Evolutionary conservation across 1,140 invertebrate genomes (phyloP).

Genomic region (Drosophila kanapiae): DNA sequence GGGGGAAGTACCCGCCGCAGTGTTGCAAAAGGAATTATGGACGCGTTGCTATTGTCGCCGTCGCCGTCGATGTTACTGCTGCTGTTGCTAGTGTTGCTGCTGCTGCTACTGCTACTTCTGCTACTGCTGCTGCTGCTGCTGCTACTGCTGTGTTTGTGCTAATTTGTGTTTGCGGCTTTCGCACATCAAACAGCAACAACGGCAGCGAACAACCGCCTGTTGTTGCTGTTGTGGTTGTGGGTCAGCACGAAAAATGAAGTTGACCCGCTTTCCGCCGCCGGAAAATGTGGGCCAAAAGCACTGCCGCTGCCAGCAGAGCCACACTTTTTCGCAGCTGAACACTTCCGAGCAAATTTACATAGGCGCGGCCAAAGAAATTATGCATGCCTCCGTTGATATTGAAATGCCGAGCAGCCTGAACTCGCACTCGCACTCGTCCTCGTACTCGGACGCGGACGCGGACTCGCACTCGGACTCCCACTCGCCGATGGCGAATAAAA

Average conservation of each 20-base stretch:
- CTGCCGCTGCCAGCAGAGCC: slow-evolving; percentile 18
- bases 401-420: slow-evolving; percentile 71
- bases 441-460: background rate
- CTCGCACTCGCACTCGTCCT: slow-evolving; percentile 9
- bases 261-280: slow-evolving; percentile 68
- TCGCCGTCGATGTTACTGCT: slow-evolving; percentile 18
- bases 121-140: slow-evolving; percentile 5
- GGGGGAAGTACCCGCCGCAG: slow-evolving; percentile 40
- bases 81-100: slow-evolving; percentile 12
- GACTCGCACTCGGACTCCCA: slow-evolving; percentile 54
- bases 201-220: slow-evolving; percentile 44
- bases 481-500: slow-evolving; percentile 20
- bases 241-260: slow-evolving; percentile 80
- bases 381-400: slow-evolving; percentile 81
- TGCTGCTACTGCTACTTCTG: slow-evolving; percentile 13
- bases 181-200: slow-evolving; percentile 64
- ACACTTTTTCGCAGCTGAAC: slow-evolving; percentile 31
- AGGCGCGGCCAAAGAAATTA: slow-evolving; percentile 70
- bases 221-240: slow-evolving; percentile 59
- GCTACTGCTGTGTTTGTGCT: slow-evolving; percentile 57
- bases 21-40: slow-evolving; percentile 79
- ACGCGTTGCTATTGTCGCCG: slow-evolving; percentile 37
- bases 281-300: slow-evolving; percentile 57
- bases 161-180: slow-evolving; percentile 80
- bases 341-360: slow-evolving; percentile 75